These are phyloP conservation scores for Pseudomugil gertrudae DNA, from an alignment of 2,797 vertebrate genomes.

Conservation along the genomic window DNA sequence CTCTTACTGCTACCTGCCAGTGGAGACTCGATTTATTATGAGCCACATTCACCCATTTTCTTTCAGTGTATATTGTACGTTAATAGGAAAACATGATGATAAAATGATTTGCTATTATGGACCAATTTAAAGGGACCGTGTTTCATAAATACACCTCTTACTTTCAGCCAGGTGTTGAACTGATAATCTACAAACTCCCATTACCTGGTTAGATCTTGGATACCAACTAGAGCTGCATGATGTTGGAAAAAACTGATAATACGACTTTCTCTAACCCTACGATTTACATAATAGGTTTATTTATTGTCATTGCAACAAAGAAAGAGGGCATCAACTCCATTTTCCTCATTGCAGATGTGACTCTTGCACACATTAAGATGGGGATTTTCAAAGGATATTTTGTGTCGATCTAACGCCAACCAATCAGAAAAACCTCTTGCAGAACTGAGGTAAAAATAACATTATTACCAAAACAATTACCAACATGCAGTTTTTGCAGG, in stretches of 20 bases:
- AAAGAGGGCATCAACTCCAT: too few relatives aligned
- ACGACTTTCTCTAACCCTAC: too few relatives aligned
- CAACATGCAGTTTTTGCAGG: too few relatives aligned
- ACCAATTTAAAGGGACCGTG: not conserved
- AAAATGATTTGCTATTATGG: not conserved
- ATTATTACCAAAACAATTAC: not conserved
- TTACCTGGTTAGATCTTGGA: not conserved
- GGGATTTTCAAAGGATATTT: too few relatives aligned
- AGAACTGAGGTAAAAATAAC: not conserved
- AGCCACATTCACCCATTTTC: not conserved
- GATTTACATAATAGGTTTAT: too few relatives aligned
- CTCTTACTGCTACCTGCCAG: not conserved
- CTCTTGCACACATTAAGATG: too few relatives aligned
- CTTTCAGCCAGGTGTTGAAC: not conserved
- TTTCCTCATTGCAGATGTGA: too few relatives aligned
- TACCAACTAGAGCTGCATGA: too few relatives aligned
- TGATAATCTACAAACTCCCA: not conserved
- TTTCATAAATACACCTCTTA: not conserved
- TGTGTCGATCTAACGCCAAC: too few relatives aligned
- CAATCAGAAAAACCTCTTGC: not conserved
- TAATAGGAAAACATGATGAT: not conserved
- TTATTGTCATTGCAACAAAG: too few relatives aligned
- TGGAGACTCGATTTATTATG: not conserved
- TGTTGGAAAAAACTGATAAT: too few relatives aligned
- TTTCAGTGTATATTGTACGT: not conserved